phyloP scores from a whole-genome alignment of 2,888 invertebrate genomes.

The Noctua fimbriata region DNA sequence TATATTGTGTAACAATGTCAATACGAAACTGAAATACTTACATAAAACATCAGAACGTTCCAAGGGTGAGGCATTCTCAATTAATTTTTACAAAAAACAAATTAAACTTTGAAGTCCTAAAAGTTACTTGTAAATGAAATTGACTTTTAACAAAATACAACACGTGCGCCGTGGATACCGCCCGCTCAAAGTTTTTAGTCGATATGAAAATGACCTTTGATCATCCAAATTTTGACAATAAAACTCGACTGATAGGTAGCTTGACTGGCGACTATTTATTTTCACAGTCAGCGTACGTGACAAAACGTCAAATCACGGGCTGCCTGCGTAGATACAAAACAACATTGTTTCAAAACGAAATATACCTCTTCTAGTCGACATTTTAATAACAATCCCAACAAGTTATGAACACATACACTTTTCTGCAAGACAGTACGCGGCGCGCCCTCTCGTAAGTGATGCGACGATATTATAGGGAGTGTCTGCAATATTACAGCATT shows the following conservation, averaged over 20 bases:
- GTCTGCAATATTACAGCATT: slow-evolving; percentile 63
- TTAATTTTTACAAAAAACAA: neutral
- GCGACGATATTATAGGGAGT: slow-evolving; percentile 61
- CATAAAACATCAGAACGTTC: slow-evolving; percentile 3
- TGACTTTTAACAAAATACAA: slow-evolving; percentile 3
- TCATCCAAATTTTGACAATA: neutral
- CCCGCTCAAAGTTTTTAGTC: neutral
- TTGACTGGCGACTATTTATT: neutral
- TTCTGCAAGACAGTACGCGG: slow-evolving; percentile 61
- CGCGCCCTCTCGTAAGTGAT: slow-evolving; percentile 61
- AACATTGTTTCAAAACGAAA: neutral
- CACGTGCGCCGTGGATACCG: neutral
- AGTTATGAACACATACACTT: slow-evolving; percentile 43
- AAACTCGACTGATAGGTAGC: neutral
- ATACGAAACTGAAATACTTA: neutral
- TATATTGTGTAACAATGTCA: neutral
- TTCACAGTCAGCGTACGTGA: neutral
- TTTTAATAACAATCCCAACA: slow-evolving; percentile 34
- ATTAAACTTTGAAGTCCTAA: slow-evolving; percentile 7
- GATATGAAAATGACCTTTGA: neutral
- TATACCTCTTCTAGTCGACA: neutral
- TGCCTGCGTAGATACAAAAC: neutral
- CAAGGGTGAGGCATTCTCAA: slow-evolving; percentile 3
- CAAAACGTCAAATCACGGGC: neutral
- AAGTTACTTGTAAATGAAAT: slow-evolving; percentile 10